A percentile compares a stretch with the other conserved stretches of the same genome.
These are phyloP conservation scores for Sanderia malayensis DNA, from an alignment of 30 jellyfish, hydroid and myxozoan genomes.

Conservation along the genomic window DNA sequence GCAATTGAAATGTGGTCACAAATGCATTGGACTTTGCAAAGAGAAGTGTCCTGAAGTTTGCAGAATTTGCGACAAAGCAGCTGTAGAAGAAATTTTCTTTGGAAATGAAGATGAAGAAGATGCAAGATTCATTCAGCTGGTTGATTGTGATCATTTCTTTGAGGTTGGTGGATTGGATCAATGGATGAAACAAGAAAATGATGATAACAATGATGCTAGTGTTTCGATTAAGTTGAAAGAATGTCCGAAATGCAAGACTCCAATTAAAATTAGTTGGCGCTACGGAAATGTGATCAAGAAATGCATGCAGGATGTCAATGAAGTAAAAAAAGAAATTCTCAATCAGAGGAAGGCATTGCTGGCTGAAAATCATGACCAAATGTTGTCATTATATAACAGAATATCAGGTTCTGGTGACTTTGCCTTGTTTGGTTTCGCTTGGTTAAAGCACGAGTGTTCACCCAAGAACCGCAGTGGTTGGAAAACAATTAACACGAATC, in stretches of 20 bases:
- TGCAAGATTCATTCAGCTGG: slow-evolving; percentile 58
- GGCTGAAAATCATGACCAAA: not conserved
- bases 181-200: slow-evolving; percentile 50
- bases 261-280: slow-evolving; percentile 33
- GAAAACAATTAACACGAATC: slow-evolving; percentile 29
- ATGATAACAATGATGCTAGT: not conserved
- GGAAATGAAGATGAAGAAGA: slow-evolving; percentile 71
- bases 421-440: too few relatives aligned
- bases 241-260: slow-evolving; percentile 76
- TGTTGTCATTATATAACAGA: not conserved
- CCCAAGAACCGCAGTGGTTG: not conserved
- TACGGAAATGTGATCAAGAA: slow-evolving; percentile 51
- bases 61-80: slow-evolving; percentile 43
- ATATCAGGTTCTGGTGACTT: too few relatives aligned
- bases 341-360: not conserved
- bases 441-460: not conserved
- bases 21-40: slow-evolving; percentile 51
- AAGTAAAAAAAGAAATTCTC: slow-evolving; percentile 26
- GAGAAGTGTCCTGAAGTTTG: slow-evolving; percentile 38
- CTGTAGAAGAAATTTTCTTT: slow-evolving; percentile 72
- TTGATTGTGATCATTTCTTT: slow-evolving; percentile 63
- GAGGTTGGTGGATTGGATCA: slow-evolving; percentile 61
- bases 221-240: slow-evolving; percentile 19
- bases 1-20: not conserved
- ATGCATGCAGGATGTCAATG: slow-evolving; percentile 26